Evolutionary conservation across 2,888 invertebrate genomes (phyloP).

Genomic region (Tachystola acroxantha): DNA sequence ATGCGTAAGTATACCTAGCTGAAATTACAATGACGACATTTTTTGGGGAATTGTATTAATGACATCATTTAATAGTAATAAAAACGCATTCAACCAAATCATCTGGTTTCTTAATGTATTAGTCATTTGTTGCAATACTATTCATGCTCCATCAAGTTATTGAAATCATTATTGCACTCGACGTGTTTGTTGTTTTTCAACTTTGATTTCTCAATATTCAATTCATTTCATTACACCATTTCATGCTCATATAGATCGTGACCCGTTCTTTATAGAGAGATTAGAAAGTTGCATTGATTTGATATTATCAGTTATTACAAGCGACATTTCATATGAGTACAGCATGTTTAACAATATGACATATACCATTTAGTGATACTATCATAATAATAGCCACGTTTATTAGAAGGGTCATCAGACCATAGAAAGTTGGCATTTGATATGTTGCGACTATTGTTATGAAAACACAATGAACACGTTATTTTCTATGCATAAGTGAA

Average conservation of each 20-base stretch:
- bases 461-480: conserved; percentile 13
- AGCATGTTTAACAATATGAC: conserved; percentile 32
- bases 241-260: conserved; percentile 26
- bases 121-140: conserved; percentile 35
- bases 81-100: conserved; percentile 31
- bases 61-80: too few relatives aligned
- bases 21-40: too few relatives aligned
- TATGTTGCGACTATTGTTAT: conserved; percentile 21
- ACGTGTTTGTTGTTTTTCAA: conserved; percentile 23
- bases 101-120: conserved; percentile 32
- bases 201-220: conserved; percentile 25
- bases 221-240: conserved; percentile 10
- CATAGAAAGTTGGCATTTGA: conserved; percentile 42
- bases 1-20: too few relatives aligned
- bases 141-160: conserved; percentile 33
- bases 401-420: conserved; percentile 44
- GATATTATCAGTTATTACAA: conserved; percentile 30
- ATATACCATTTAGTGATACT: conserved; percentile 33
- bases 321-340: conserved; percentile 11
- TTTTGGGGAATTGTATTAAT: too few relatives aligned
- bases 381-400: conserved; percentile 31
- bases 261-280: conserved; percentile 44
- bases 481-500: conserved; percentile 4
- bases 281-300: conserved; percentile 59
- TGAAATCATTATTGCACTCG: conserved; percentile 31